Evolutionary conservation across 2,888 invertebrate genomes (phyloP).

Genomic region (Troides aeacus): DNA sequence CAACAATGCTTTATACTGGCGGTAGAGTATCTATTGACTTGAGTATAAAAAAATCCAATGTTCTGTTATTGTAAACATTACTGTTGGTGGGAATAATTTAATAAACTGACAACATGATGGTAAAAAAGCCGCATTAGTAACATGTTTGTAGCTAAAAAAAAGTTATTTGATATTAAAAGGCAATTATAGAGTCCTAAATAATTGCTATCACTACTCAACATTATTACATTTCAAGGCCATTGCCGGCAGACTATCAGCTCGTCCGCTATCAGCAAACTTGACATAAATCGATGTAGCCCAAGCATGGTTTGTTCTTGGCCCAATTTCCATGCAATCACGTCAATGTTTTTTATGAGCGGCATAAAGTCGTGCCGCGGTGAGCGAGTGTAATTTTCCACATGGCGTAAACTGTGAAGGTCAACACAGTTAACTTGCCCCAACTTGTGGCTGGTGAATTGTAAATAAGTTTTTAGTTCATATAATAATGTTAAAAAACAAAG

Average conservation of each 20-base stretch:
- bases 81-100: no score
- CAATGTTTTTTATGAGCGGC: constrained; percentile 33
- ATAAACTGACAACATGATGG: no score
- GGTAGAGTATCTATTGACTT: no score
- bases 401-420: constrained; percentile 44
- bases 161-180: no score
- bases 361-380: constrained; percentile 42
- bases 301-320: constrained; percentile 31
- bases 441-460: constrained; percentile 44
- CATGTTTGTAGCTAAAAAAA: no score
- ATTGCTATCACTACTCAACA: background rate
- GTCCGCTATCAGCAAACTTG: constrained; percentile 9
- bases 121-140: no score
- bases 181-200: background rate
- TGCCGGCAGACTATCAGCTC: constrained; percentile 6
- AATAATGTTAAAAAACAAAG: background rate
- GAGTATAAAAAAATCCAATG: no score
- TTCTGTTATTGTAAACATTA: no score
- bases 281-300: constrained; percentile 22
- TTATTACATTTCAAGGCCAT: constrained; percentile 9
- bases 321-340: constrained; percentile 31
- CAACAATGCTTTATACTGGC: no score
- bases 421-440: constrained; percentile 13
- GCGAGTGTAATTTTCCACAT: constrained; percentile 48
- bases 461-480: background rate